Percentiles rank a stretch among this genome's conserved stretches.
Conservation (phyloP, 2,888 invertebrate genomes). For the Amphipoea lucens region DNA sequence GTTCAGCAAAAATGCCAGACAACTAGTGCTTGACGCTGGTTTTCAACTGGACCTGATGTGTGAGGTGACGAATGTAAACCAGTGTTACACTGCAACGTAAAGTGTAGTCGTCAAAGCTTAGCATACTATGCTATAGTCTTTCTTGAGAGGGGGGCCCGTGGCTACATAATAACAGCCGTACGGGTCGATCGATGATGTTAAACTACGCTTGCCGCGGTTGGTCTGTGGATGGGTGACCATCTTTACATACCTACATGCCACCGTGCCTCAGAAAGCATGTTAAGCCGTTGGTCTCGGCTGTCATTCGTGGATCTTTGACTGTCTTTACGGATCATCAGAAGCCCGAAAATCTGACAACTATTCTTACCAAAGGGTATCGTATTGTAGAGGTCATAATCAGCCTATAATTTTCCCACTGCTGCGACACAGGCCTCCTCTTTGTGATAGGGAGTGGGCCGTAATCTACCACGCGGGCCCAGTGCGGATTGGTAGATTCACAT, state of each 20-base stretch:
- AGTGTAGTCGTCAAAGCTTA: not conserved
- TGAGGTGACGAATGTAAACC: too few species aligned
- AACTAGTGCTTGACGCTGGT: too few species aligned
- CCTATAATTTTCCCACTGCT: not conserved
- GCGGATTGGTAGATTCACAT: not conserved
- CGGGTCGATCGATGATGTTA: not conserved
- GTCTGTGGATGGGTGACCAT: not conserved
- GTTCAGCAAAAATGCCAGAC: too few species aligned
- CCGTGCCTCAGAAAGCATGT: not conserved
- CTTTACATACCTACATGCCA: not conserved
- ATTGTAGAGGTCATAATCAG: not conserved
- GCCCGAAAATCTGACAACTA: not conserved
- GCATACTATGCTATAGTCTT: not conserved
- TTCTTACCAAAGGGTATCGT: not conserved
- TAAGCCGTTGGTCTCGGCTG: not conserved
- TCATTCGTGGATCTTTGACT: not conserved
- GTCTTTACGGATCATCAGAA: not conserved
- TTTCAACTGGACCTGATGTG: too few species aligned
- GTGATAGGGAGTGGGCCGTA: not conserved
- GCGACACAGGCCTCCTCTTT: not conserved
- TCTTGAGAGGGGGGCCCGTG: not conserved
- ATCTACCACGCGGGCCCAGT: not conserved
- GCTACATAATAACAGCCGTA: not conserved
- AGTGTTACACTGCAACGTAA: too few species aligned
- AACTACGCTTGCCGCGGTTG: not conserved